A percentile compares a stretch with the other conserved stretches of the same genome.
Conservation (phyloP, 2,113 vertebrate genomes). For the Hemibagrus wyckioides region DNA sequence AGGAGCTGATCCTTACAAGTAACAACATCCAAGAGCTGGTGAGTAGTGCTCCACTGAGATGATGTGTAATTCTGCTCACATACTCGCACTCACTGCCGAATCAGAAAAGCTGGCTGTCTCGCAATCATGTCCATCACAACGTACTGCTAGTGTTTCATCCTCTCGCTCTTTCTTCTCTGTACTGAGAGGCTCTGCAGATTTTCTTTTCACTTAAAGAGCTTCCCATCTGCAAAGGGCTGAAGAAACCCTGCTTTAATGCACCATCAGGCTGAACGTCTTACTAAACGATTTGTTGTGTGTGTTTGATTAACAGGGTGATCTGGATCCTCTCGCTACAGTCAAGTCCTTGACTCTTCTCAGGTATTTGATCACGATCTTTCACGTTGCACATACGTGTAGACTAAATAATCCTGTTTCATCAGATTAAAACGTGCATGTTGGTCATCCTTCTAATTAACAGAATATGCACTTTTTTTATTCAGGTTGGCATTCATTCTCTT, state of each 20-base stretch:
- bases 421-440: not conserved
- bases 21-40: conserved; percentile 97
- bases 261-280: not conserved
- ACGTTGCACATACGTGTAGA: not conserved
- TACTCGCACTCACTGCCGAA: not conserved
- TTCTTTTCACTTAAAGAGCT: not conserved
- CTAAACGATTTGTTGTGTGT: not conserved
- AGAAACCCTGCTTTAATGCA: not conserved
- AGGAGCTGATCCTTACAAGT: conserved; percentile 91
- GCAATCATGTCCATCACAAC: not conserved
- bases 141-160: not conserved
- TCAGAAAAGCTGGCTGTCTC: not conserved
- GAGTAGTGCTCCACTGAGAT: conserved; percentile 54
- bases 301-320: conserved; percentile 80
- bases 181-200: not conserved
- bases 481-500: not conserved
- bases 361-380: conserved; percentile 64
- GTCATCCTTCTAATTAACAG: not conserved
- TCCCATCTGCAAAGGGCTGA: not conserved
- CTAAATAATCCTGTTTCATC: not conserved
- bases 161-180: not conserved
- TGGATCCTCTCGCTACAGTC: conserved; percentile 88
- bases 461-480: not conserved
- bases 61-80: not conserved
- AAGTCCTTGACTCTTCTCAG: conserved; percentile 89